Percentiles rank a stretch among this genome's conserved stretches.
Conservation (phyloP, 2,113 vertebrate genomes). For the Ailurus styani region DNA sequence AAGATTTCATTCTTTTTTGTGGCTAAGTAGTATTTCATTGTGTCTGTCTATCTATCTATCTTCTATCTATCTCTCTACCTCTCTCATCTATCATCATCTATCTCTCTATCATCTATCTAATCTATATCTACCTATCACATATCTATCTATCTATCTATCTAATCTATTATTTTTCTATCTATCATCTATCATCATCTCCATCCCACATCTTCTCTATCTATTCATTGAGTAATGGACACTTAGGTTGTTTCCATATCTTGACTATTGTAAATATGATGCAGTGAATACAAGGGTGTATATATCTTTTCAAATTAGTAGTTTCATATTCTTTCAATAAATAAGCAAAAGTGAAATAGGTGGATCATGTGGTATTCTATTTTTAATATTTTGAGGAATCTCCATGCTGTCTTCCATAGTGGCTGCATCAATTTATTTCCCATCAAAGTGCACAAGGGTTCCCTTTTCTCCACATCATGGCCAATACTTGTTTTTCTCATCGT, state of each 20-base stretch:
- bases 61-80: not conserved
- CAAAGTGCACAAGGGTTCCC: not conserved
- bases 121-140: not conserved
- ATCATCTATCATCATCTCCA: not conserved
- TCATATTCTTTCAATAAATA: not conserved
- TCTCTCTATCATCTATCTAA: too few relatives aligned
- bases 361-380: not conserved
- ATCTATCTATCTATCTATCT: not conserved
- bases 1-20: not conserved
- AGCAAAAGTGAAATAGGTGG: not conserved
- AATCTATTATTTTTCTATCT: not conserved
- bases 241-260: not conserved
- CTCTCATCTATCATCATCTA: not conserved
- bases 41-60: not conserved
- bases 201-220: not conserved
- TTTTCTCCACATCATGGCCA: not conserved
- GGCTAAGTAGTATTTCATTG: not conserved
- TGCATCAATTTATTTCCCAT: not conserved
- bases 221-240: not conserved
- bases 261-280: not conserved
- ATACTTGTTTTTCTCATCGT: not conserved
- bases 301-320: not conserved
- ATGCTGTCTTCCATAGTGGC: not conserved
- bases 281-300: not conserved
- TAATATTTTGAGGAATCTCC: not conserved